Evolutionary conservation across 1,140 invertebrate species (phyloP).

Genomic region (silkworm (Bombyx mori)): ASM3026992v2 NC_085125.1:8872501-8873000

Average conservation of each 20-base stretch:
- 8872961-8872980: too few species aligned
- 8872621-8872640: constrained; percentile 93
- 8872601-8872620: constrained; percentile 99
- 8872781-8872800: constrained; percentile 45
- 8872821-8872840: too few species aligned
- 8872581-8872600: constrained; percentile 95
- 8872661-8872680: constrained; percentile 46
- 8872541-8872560: constrained; percentile 89
- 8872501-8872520: constrained; percentile 88
- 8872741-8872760: constrained; percentile 46
- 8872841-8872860: too few species aligned
- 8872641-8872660: constrained; percentile 63
- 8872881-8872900: too few species aligned
- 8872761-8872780: constrained; percentile 58
- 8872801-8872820: not conserved
- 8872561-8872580: constrained; percentile 95
- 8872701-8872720: constrained; percentile 50
- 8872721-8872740: constrained; percentile 49
- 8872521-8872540: constrained; percentile 90
- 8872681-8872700: constrained; percentile 54
- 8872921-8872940: too few species aligned
- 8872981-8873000: too few species aligned
- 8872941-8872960: too few species aligned
- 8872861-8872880: too few species aligned
- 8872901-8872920: too few species aligned